A percentile compares a stretch with the other conserved stretches of the same genome.
phyloP scores from a whole-genome alignment of 2,113 vertebrate genomes.

The Antechinus stuartii region DNA sequence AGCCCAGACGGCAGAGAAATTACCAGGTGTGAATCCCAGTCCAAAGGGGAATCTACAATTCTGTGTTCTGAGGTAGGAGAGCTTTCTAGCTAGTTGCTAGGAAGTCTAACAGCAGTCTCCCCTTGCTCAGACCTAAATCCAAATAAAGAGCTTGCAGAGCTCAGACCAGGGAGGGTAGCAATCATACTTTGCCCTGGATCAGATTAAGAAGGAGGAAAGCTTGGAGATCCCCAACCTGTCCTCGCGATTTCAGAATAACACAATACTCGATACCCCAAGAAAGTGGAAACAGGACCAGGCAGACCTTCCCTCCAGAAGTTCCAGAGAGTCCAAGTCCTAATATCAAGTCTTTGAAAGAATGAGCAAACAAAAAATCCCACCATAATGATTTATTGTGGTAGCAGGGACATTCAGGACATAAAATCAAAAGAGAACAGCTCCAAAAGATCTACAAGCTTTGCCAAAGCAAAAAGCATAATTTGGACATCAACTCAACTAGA shows the following conservation, averaged over 20 bases:
- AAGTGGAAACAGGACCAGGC: not conserved
- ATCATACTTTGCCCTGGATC: not conserved
- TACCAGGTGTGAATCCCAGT: not conserved
- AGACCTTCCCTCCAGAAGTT: not conserved
- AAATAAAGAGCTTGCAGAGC: not conserved
- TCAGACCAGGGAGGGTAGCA: not conserved
- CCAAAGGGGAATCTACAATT: not conserved
- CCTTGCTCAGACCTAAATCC: not conserved
- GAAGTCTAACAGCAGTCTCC: not conserved
- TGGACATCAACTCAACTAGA: not conserved
- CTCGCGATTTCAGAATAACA: not conserved
- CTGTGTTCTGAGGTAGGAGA: not conserved
- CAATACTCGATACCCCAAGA: not conserved
- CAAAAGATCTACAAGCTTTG: not conserved
- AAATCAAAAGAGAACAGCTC: not conserved
- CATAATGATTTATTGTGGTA: not conserved
- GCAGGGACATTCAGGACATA: not conserved
- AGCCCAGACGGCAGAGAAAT: not conserved
- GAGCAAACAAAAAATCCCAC: not conserved
- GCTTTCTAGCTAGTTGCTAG: not conserved
- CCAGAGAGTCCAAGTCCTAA: not conserved
- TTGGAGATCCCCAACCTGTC: not conserved
- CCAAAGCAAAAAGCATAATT: not conserved
- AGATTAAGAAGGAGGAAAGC: not conserved
- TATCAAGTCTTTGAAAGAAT: not conserved